These are phyloP conservation scores for Euwallacea fornicatus DNA, from an alignment of 1,140 invertebrate genomes.

Conservation along the genomic window DNA sequence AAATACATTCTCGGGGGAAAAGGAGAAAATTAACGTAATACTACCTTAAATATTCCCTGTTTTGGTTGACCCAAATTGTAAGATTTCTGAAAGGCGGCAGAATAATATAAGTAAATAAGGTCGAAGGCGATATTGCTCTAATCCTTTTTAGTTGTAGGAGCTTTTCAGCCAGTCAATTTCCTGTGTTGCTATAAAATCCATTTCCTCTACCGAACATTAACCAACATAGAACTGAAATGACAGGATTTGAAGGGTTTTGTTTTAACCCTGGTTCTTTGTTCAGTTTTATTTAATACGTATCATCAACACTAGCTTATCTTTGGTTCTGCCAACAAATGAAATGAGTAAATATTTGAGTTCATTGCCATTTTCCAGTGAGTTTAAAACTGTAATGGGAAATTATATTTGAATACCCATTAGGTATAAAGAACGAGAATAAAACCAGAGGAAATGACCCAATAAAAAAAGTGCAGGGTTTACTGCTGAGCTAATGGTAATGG, in stretches of 20 bases:
- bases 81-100: neutral
- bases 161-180: slow-evolving; percentile 21
- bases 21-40: neutral
- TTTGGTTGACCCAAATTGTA: slow-evolving; percentile 5
- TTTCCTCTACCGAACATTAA: neutral
- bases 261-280: too few relatives aligned
- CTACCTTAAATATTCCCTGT: neutral
- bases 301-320: too few relatives aligned
- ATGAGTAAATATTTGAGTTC: too few relatives aligned
- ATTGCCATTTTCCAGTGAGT: too few relatives aligned
- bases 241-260: neutral
- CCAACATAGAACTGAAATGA: neutral
- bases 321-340: too few relatives aligned
- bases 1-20: neutral
- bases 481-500: too few relatives aligned
- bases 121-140: slow-evolving; percentile 19
- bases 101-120: slow-evolving; percentile 19
- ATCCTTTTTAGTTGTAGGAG: neutral
- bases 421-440: slow-evolving; percentile 23
- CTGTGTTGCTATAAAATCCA: slow-evolving; percentile 20
- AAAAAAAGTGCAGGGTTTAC: neutral
- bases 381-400: neutral
- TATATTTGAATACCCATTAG: slow-evolving; percentile 16
- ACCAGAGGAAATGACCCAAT: slow-evolving; percentile 15
- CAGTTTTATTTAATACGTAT: too few relatives aligned